These are phyloP conservation scores for Microplitis demolitor DNA, from an alignment of 1,140 invertebrate genomes.

Conservation along the genomic window DNA sequence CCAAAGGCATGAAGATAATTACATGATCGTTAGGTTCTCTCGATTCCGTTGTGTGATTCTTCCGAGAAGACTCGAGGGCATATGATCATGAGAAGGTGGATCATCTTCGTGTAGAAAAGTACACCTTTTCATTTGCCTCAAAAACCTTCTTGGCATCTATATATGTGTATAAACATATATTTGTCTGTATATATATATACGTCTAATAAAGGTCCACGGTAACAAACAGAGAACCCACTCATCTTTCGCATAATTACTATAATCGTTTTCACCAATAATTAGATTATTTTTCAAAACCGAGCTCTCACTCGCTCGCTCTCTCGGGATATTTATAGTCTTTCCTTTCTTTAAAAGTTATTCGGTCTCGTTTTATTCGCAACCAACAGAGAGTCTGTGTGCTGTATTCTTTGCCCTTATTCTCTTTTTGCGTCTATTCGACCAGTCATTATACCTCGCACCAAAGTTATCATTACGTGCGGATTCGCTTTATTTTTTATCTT, in stretches of 20 bases:
- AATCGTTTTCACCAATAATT: conserved; percentile 57
- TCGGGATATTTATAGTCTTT: neutral
- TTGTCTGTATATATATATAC: conserved; percentile 20
- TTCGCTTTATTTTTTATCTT: conserved; percentile 46
- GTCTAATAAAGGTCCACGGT: conserved; percentile 39
- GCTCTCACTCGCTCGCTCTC: no score
- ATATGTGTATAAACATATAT: no score
- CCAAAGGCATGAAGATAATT: conserved; percentile 17
- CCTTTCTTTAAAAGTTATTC: conserved; percentile 15
- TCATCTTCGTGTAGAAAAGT: conserved; percentile 30
- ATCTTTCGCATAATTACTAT: conserved; percentile 53
- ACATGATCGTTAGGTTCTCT: conserved; percentile 25
- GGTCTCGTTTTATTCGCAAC: conserved; percentile 12
- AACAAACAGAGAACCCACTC: conserved; percentile 11
- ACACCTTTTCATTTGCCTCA: conserved; percentile 51
- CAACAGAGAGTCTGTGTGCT: neutral
- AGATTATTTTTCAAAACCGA: conserved; percentile 48
- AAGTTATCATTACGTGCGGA: conserved; percentile 54
- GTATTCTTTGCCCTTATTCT: neutral
- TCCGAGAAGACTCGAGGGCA: conserved; percentile 27
- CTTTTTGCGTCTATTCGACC: conserved; percentile 29
- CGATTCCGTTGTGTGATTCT: conserved; percentile 38
- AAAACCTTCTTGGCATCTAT: neutral
- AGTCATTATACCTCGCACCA: conserved; percentile 47
- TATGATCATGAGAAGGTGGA: neutral